Evolutionary conservation across 1,140 invertebrate genomes (phyloP).

Genomic region (Neocloeon triangulifer): DNA sequence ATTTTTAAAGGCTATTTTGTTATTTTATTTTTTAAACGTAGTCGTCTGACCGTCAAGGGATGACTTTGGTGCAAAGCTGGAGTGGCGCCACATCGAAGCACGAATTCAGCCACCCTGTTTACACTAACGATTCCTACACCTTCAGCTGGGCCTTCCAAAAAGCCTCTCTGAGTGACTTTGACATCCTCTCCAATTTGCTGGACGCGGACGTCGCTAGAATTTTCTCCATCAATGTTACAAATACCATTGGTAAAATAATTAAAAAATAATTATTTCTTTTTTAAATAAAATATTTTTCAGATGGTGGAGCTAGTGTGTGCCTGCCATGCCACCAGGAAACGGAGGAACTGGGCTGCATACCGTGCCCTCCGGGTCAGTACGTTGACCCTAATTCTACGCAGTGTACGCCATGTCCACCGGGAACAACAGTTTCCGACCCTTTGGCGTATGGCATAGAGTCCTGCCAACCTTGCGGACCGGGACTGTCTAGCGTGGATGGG

Average conservation of each 20-base stretch:
- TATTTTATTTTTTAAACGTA: slow-evolving; percentile 10
- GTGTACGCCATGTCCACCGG: slow-evolving; percentile 21
- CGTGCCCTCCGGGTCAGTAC: slow-evolving; percentile 27
- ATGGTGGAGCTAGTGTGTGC: slow-evolving; percentile 28
- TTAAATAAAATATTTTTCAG: no score
- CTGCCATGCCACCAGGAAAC: slow-evolving; percentile 19
- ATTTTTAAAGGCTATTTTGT: no score
- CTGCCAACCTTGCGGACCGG: slow-evolving; percentile 27
- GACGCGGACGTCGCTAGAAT: slow-evolving; percentile 20
- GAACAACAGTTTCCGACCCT: slow-evolving; percentile 22
- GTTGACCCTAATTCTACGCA: slow-evolving; percentile 14
- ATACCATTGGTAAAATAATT: no score
- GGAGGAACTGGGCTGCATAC: slow-evolving; percentile 20
- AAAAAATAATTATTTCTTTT: slow-evolving; percentile 35
- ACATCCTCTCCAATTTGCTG: neutral
- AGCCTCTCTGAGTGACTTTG: slow-evolving; percentile 1
- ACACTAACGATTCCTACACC: slow-evolving; percentile 20
- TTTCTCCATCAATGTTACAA: slow-evolving; percentile 30
- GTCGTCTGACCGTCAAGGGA: slow-evolving; percentile 17
- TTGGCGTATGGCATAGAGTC: slow-evolving; percentile 20
- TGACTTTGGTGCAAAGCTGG: slow-evolving; percentile 20
- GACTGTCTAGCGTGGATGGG: slow-evolving; percentile 17
- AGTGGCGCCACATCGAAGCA: slow-evolving; percentile 17
- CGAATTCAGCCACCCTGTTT: slow-evolving; percentile 18
- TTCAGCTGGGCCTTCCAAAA: slow-evolving; percentile 23